Base-by-base conservation (phyloP, 2,113 vertebrate genomes). In the Grammomys surdaster region DNA sequence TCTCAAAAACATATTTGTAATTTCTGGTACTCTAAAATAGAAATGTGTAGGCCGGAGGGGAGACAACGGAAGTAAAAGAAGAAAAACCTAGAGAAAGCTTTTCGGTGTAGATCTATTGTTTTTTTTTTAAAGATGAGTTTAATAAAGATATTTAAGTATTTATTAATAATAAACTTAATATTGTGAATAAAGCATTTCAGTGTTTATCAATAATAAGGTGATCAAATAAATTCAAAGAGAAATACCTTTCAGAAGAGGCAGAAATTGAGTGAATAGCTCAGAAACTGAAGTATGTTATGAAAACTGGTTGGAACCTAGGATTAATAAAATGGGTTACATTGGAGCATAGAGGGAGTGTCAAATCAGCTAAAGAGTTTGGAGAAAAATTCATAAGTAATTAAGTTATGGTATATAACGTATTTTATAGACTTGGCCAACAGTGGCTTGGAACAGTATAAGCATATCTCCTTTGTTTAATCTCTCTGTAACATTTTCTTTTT, bases 1-100 rank as follows among this genome's bases (percentile, higher is more conserved):
- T 95, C 80, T 85, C 48, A 92, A 95, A 93, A 93, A 88, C 16
- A 43, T 72, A 93, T 84, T 81, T 93, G 56, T 58, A 95, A 90
- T 48, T 88, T 78, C 77, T 81, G 70, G 51, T 26, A 70, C n/a
- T 89, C 90, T 80, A 54, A 93, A 90, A 84, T 69, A 92, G 76
- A 94, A 96, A 76, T 60, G 43, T 46, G 46, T 96, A 92, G 86
- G 70, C n/a, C 86, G 1, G 4, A 85, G 40, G 70, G 33, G 14
- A 90, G 31, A 76, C 33, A 36, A 94, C 82, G 6, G 40, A 93
- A 93, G 22, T 31, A 56, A 95, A 95, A 77, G 5, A 90, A 84
- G 19, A 86, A 90, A 92, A 94, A 65, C 9, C 26, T 95, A 92
- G n/a, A 92, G 88, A 88, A 43, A 24, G 1, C 20, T 91, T 82